Evolutionary conservation across 2,888 invertebrate genomes (phyloP).

Genomic region (Nephrotoma appendiculata): DNA sequence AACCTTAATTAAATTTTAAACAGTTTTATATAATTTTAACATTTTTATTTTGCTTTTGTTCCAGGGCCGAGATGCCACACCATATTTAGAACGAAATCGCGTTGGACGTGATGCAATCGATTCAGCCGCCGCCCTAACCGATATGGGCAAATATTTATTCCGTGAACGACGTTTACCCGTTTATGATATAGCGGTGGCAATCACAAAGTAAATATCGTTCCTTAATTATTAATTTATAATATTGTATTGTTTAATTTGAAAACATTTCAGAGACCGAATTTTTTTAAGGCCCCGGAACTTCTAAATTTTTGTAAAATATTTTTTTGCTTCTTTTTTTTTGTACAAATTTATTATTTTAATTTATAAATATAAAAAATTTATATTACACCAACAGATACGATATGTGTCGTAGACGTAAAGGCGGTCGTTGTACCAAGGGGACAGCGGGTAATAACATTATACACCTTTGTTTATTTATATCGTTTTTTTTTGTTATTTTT

Average conservation of each 20-base stretch:
- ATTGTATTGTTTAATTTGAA: neutral
- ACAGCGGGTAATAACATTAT: constrained; percentile 73
- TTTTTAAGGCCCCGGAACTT: neutral
- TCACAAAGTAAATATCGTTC: constrained; percentile 70
- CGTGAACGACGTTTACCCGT: constrained; percentile 85
- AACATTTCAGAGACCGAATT: neutral
- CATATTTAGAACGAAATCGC: constrained; percentile 84
- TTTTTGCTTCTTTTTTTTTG: neutral
- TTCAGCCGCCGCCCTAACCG: constrained; percentile 85
- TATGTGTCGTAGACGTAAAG: constrained; percentile 94
- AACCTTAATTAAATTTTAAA: neutral
- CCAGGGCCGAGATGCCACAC: constrained; percentile 87
- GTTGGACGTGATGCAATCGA: constrained; percentile 89
- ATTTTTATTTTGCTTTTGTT: constrained; percentile 14
- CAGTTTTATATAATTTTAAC: constrained; percentile 10
- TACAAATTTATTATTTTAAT: neutral
- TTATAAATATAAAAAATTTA: neutral
- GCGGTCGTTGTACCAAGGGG: constrained; percentile 95
- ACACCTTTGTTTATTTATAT: neutral
- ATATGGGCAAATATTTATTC: constrained; percentile 95
- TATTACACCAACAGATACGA: constrained; percentile 60
- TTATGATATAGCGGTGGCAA: constrained; percentile 90
- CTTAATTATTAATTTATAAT: neutral
- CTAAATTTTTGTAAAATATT: neutral
- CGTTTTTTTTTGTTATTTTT: neutral